A percentile compares a stretch with the other conserved stretches of the same genome.
Evolutionary conservation across 2,797 vertebrate genomes (phyloP).

Genomic region (Neopelma chrysocephalum): DNA sequence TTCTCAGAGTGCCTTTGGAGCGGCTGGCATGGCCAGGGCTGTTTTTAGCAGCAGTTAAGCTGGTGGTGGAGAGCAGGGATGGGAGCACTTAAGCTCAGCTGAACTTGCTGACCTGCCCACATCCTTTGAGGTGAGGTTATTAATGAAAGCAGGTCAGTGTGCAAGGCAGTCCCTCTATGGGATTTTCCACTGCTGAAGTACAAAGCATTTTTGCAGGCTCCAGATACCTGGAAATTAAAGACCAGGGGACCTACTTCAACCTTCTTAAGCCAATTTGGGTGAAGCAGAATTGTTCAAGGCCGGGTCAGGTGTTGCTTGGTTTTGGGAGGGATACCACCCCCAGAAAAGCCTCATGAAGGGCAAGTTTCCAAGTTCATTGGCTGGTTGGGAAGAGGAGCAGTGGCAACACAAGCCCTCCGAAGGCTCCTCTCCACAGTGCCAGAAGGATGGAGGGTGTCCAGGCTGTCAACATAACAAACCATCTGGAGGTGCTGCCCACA

Average conservation of each 20-base stretch:
- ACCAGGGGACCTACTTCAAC: not conserved
- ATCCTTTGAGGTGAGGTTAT: not conserved
- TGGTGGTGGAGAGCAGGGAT: not conserved
- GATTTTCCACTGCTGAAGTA: not conserved
- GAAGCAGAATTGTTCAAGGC: not conserved
- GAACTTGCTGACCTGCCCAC: not conserved
- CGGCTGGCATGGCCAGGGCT: not conserved
- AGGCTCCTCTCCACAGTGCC: not conserved
- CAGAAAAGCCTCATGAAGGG: not conserved
- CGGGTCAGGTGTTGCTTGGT: not conserved
- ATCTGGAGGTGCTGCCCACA: not conserved
- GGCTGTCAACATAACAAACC: fast-evolving
- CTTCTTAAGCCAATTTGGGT: not conserved
- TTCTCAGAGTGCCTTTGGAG: not conserved
- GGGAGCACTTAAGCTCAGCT: slow-evolving; percentile 19
- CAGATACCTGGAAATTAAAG: not conserved
- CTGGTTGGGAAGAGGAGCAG: not conserved
- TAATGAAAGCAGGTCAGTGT: slow-evolving; percentile 1
- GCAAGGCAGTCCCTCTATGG: not conserved
- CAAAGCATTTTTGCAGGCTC: not conserved
- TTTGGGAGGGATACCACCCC: not conserved
- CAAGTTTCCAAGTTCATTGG: fast-evolving
- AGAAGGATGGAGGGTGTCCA: not conserved
- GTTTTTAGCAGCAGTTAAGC: slow-evolving; percentile 34
- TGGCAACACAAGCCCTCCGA: not conserved